These are phyloP conservation scores for Epistrophe grossulariae DNA, from an alignment of 2,888 invertebrate species.

Conservation along the genomic window DNA sequence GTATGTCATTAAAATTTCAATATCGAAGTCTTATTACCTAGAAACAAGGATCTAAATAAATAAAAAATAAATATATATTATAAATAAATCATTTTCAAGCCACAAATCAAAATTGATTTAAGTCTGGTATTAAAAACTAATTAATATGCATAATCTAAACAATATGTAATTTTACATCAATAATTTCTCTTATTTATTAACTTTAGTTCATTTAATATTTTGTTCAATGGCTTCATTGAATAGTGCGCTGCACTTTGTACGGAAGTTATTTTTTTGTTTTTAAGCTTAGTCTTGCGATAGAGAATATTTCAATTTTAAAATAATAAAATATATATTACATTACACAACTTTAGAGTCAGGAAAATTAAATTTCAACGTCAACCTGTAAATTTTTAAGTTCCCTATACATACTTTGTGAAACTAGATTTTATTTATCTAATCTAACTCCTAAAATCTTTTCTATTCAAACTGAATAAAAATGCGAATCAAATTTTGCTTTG, in stretches of 20 bases:
- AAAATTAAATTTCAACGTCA: constrained; percentile 31
- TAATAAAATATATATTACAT: constrained; percentile 47
- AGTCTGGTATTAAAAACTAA: background rate
- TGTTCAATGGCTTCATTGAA: constrained; percentile 56
- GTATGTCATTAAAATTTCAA: too few species aligned
- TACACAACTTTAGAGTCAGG: constrained; percentile 32
- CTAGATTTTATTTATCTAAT: background rate
- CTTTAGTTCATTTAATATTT: constrained; percentile 41
- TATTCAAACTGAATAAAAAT: constrained; percentile 92
- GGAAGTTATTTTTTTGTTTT: constrained; percentile 32
- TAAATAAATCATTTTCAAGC: background rate
- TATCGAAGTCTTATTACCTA: too few species aligned
- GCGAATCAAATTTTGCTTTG: constrained; percentile 91
- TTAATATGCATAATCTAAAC: too few species aligned
- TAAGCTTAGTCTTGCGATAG: constrained; percentile 31
- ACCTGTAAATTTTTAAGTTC: constrained; percentile 30
- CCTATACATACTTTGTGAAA: background rate
- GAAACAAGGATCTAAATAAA: too few species aligned
- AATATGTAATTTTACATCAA: constrained; percentile 30
- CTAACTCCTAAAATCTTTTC: background rate
- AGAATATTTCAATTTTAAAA: constrained; percentile 28
- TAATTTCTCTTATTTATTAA: constrained; percentile 28
- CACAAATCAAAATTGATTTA: background rate
- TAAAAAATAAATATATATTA: too few species aligned
- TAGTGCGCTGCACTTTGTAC: constrained; percentile 64